phyloP scores from a whole-genome alignment of 2,113 vertebrate species.

The Pitta sordida region DNA sequence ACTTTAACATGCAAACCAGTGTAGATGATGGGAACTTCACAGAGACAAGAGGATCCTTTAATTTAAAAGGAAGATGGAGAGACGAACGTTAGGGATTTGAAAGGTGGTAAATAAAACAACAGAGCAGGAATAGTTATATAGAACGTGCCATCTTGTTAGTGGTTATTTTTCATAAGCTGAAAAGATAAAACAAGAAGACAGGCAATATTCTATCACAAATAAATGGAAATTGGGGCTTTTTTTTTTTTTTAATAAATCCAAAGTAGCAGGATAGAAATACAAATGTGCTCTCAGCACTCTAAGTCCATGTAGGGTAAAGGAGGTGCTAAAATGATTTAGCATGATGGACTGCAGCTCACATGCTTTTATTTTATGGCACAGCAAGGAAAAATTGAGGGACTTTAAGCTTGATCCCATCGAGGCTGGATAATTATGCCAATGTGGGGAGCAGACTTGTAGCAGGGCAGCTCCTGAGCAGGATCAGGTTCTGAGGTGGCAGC shows the following conservation, averaged over 20 bases:
- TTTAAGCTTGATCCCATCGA: background rate
- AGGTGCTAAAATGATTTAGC: conserved; percentile 15
- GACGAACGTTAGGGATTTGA: conserved; percentile 60
- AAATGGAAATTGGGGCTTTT: conserved; percentile 39
- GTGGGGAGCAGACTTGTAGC: background rate
- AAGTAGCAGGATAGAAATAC: conserved; percentile 20
- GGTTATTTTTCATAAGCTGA: conserved; percentile 53
- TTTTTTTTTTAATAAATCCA: background rate
- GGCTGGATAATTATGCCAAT: background rate
- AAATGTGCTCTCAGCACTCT: background rate
- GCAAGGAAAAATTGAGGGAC: background rate
- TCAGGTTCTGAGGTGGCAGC: background rate
- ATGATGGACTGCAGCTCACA: background rate
- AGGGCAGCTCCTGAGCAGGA: background rate
- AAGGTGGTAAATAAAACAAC: conserved; percentile 69
- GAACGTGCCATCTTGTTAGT: conserved; percentile 50
- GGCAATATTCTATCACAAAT: conserved; percentile 48
- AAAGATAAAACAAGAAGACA: conserved; percentile 54
- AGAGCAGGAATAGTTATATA: conserved; percentile 22
- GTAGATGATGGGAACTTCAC: conserved; percentile 49
- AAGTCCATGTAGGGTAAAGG: background rate
- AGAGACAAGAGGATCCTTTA: conserved; percentile 55
- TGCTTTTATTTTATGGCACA: background rate
- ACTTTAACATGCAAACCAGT: conserved; percentile 40
- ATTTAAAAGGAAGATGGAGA: conserved; percentile 62